Evolutionary conservation across 2,888 invertebrate genomes (phyloP).

Genomic region (Chrysina gloriosa): DNA sequence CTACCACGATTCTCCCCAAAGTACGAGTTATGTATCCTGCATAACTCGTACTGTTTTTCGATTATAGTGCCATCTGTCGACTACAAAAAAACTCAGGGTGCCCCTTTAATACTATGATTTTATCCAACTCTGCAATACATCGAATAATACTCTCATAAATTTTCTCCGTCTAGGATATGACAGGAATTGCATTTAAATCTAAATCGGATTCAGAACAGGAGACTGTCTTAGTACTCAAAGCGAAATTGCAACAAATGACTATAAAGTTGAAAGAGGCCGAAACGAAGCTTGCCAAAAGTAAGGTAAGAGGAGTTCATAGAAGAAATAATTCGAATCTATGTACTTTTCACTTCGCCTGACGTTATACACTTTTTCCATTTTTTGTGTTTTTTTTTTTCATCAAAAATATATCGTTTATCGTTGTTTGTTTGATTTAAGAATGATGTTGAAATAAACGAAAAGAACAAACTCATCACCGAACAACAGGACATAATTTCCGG

Average conservation of each 20-base stretch:
- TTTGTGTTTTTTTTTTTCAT: not conserved
- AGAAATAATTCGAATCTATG: not conserved
- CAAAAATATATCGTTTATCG: too few relatives aligned
- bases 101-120: too few relatives aligned
- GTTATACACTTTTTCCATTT: not conserved
- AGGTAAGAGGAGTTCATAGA: too few relatives aligned
- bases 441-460: conserved; percentile 5
- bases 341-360: not conserved
- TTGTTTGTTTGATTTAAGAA: not conserved
- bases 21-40: too few relatives aligned
- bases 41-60: too few relatives aligned
- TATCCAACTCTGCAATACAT: too few relatives aligned
- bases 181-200: not conserved
- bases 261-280: not conserved
- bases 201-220: not conserved
- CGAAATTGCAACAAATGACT: conserved; percentile 6
- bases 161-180: conserved; percentile 5
- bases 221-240: not conserved
- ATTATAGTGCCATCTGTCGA: too few relatives aligned
- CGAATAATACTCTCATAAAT: not conserved
- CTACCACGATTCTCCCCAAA: too few relatives aligned
- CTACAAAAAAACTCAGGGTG: too few relatives aligned
- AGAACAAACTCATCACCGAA: conserved; percentile 2
- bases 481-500: conserved; percentile 8
- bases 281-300: not conserved